Evolutionary conservation across 1,140 invertebrate species (phyloP).

Genomic region (Trypoxylus dichotomus): DNA sequence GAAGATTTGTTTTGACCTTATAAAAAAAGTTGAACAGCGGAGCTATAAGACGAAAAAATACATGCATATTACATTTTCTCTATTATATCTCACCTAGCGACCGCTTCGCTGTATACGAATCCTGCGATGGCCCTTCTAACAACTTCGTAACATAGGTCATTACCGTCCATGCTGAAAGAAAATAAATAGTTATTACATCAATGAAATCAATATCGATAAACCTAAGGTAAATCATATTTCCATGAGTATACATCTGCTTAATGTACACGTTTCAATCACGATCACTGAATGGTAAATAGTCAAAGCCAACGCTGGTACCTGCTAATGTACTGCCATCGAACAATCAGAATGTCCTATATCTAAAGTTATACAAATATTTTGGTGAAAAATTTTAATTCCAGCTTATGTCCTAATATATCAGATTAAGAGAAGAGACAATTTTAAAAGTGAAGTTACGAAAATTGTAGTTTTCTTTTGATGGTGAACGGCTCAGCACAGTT

Average conservation of each 20-base stretch:
- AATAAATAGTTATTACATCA: slow-evolving; percentile 39
- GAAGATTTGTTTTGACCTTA: neutral
- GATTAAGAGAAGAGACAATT: too few species aligned
- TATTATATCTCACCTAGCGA: slow-evolving; percentile 78
- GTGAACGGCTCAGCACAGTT: too few species aligned
- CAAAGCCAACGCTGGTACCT: too few species aligned
- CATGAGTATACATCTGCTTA: neutral
- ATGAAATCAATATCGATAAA: neutral
- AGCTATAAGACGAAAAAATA: too few species aligned
- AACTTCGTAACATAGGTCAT: slow-evolving; percentile 98
- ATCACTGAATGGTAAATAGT: neutral
- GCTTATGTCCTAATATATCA: too few species aligned
- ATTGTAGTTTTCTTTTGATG: too few species aligned
- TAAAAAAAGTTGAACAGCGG: neutral
- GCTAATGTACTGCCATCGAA: too few species aligned
- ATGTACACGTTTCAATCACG: neutral
- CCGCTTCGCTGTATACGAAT: slow-evolving; percentile 98
- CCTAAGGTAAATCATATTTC: neutral
- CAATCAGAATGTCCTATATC: too few species aligned
- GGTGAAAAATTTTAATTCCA: too few species aligned
- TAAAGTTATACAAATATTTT: too few species aligned
- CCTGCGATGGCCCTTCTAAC: slow-evolving; percentile 92
- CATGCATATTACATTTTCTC: neutral
- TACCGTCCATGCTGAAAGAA: slow-evolving; percentile 93
- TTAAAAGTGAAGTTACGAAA: too few species aligned